A percentile compares a stretch with the other conserved stretches of the same genome.
Conservation (phyloP, 2,113 vertebrate species). For the Gambusia affinis region DNA sequence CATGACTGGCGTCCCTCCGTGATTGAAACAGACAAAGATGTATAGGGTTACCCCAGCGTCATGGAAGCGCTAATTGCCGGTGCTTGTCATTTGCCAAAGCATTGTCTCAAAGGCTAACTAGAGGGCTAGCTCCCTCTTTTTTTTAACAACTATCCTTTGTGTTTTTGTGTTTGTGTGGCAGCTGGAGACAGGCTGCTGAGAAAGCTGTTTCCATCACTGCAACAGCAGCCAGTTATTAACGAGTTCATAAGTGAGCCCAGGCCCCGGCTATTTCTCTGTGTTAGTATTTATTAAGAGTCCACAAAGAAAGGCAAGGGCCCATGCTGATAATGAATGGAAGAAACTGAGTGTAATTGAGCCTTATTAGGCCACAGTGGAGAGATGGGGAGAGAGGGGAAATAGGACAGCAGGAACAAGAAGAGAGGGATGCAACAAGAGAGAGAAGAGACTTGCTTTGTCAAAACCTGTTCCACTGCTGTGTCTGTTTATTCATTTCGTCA, state of each 20-base stretch:
- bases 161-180: conserved; percentile 86
- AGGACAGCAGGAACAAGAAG: conserved; percentile 67
- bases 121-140: conserved; percentile 77
- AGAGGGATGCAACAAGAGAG: conserved; percentile 68
- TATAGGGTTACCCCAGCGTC: conserved; percentile 90
- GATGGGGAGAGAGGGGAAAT: conserved; percentile 58
- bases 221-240: conserved; percentile 88
- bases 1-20: conserved; percentile 82
- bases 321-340: conserved; percentile 91
- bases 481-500: conserved; percentile 80
- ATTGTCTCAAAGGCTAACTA: conserved; percentile 94
- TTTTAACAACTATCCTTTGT: conserved; percentile 69
- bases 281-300: conserved; percentile 91
- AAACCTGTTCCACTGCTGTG: conserved; percentile 72
- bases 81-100: conserved; percentile 89
- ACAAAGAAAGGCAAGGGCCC: conserved; percentile 84
- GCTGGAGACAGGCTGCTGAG: conserved; percentile 84
- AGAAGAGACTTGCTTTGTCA: conserved; percentile 73
- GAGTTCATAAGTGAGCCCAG: conserved; percentile 92
- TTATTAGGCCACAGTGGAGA: conserved; percentile 85
- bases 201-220: conserved; percentile 85
- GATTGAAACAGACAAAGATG: conserved; percentile 96
- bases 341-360: conserved; percentile 87
- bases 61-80: conserved; percentile 92
- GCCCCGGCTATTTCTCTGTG: conserved; percentile 87